Evolutionary conservation across 2,888 invertebrate genomes (phyloP), one percentile per base, ranked within the genome.

Genomic region (Drosophila histrio): DNA sequence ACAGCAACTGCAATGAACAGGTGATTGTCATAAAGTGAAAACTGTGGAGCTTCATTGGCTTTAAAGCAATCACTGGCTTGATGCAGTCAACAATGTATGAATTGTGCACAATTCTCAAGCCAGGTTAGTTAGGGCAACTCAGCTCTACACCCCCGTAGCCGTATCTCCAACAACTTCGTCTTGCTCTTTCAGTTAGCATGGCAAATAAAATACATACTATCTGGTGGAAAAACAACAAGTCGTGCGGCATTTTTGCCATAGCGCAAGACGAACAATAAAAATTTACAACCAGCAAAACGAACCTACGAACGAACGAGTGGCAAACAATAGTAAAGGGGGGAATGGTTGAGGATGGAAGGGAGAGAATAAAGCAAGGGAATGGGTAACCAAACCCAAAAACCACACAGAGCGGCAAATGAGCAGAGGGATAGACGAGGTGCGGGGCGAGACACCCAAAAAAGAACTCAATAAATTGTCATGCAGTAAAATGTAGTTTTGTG

Each of bases 381-480:
- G 19, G 50, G 43, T 19, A 22, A 59, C 63, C 34, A 54, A 64
- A 79, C 32, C 72, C 73, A 43, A 64, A 62, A 73, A 49, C 80
- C 79, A 59, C 77, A 69, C 49, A 47, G 36, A 79, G 52, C 72
- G 70, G 70, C 73, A 78, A 74, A 77, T 74, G 75, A 78, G 77
- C 52, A 53, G 44, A 56, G 21, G 30, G 11, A 5, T 4, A 36
- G 8, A 6, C 9, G 8, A n/a, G n/a, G 15, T 6, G 43, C 1
- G 15, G 22, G 2, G 26, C 9, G 38, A 38, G 41, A 21, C 53
- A 50, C 21, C 65, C 79, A 62, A 72, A 80, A 77, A 69, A 67
- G 84, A 85, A 85, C 88, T 85, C 84, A 85, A 85, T 88, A 85
- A 85, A 85, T 85, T 87, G 87, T 88, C 88, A 88, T 88, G 88